Percentiles rank a stretch among this genome's conserved stretches.
These are phyloP conservation scores for Caerostris extrusa DNA, from an alignment of 1,140 invertebrate genomes.

Conservation along the genomic window DNA sequence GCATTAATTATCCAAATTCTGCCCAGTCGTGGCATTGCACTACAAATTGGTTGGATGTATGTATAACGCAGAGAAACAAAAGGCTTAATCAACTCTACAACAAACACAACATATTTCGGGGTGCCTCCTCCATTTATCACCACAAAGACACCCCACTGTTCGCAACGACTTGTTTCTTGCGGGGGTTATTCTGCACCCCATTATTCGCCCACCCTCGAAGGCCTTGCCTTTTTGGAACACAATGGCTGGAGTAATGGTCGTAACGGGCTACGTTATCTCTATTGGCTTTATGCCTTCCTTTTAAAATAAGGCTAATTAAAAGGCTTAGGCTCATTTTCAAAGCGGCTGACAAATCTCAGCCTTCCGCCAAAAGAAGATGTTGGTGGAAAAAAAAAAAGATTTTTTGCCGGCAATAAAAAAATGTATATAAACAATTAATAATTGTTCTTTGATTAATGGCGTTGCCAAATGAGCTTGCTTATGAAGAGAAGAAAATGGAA, in stretches of 20 bases:
- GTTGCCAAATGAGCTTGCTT: conserved; percentile 9
- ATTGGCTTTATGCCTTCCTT: conserved; percentile 54
- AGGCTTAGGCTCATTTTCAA: conserved; percentile 58
- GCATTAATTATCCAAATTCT: conserved; percentile 50
- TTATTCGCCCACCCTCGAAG: neutral
- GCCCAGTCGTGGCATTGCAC: neutral
- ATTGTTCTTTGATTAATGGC: conserved; percentile 64
- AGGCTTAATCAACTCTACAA: conserved; percentile 56
- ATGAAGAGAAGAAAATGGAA: neutral
- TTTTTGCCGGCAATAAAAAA: neutral
- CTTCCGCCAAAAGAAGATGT: neutral
- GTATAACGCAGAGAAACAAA: conserved; percentile 31
- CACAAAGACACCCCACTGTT: conserved; percentile 58
- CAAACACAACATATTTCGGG: conserved; percentile 58
- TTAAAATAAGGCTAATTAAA: conserved; percentile 63
- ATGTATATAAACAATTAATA: conserved; percentile 60
- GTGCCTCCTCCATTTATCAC: conserved; percentile 48
- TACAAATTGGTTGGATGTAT: conserved; percentile 26
- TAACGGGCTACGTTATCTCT: conserved; percentile 42
- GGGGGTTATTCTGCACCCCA: neutral
- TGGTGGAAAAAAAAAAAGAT: neutral
- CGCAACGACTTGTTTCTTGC: conserved; percentile 46
- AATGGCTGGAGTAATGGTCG: conserved; percentile 12
- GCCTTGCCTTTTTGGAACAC: conserved; percentile 12
- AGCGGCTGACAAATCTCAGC: conserved; percentile 12